Percentiles rank a stretch among this genome's conserved stretches.
Conservation (phyloP, 2,797 vertebrate genomes). For the Diglossa cyanea region DNA sequence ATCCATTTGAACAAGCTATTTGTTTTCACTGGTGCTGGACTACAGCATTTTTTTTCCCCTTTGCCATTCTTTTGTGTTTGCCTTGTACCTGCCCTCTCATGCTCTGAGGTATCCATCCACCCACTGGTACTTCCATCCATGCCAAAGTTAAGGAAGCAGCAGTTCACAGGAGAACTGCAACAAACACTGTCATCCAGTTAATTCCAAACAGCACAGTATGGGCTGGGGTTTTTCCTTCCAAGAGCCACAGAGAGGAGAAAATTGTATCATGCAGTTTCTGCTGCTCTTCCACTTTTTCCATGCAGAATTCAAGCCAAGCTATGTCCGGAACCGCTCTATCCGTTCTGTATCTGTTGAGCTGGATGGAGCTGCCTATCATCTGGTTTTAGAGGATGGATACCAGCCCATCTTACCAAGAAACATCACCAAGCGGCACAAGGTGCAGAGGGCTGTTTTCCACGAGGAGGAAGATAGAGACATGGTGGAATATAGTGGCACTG, state of each 20-base stretch:
- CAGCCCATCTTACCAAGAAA: conserved; percentile 76
- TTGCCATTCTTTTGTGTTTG: not conserved
- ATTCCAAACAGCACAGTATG: not conserved
- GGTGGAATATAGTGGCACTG: conserved; percentile 86
- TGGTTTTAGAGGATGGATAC: conserved; percentile 78
- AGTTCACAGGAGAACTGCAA: not conserved
- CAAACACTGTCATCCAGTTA: not conserved
- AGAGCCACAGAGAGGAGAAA: not conserved
- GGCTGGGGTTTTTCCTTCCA: not conserved
- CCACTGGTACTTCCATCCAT: fast-evolving
- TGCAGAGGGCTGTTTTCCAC: conserved; percentile 59
- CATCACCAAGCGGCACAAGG: conserved; percentile 70
- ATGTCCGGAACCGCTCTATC: conserved; percentile 82
- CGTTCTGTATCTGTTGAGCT: conserved; percentile 80
- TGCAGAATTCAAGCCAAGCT: conserved; percentile 87
- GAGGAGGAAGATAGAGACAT: conserved; percentile 61
- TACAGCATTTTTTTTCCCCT: not conserved
- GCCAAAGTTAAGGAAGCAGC: not conserved
- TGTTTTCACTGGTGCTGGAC: fast-evolving
- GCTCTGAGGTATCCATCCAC: not conserved
- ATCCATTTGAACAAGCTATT: not conserved
- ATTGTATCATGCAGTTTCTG: not conserved
- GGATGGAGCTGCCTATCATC: conserved; percentile 78
- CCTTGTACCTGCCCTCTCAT: not conserved
- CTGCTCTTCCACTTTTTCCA: not conserved